phyloP scores from a whole-genome alignment of 2,888 invertebrate species.

The Flexamia atlantica region DNA sequence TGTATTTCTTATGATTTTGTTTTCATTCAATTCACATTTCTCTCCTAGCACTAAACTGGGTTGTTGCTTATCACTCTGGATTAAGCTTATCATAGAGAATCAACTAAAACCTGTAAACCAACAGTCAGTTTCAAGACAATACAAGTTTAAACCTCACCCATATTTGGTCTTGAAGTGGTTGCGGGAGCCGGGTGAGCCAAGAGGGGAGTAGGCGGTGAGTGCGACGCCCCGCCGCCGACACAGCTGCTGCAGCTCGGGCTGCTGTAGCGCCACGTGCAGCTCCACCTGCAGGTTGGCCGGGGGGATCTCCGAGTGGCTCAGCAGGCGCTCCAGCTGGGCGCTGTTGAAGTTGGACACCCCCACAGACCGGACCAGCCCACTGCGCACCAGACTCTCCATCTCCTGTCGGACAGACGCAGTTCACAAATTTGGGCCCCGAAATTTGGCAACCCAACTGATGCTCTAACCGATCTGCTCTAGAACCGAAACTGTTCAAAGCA shows the following conservation, averaged over 20 bases:
- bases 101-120: too few relatives aligned
- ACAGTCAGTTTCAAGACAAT: too few relatives aligned
- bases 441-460: too few relatives aligned
- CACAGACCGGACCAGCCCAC: conserved; percentile 82
- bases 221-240: conserved; percentile 81
- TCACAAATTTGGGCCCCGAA: too few relatives aligned
- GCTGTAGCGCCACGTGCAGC: conserved; percentile 87
- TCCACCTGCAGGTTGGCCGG: conserved; percentile 87
- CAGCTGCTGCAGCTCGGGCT: conserved; percentile 79
- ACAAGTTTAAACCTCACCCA: conserved; percentile 76
- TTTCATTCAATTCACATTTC: too few relatives aligned
- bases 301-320: conserved; percentile 79
- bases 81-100: too few relatives aligned
- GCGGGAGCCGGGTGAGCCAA: conserved; percentile 85
- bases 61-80: too few relatives aligned
- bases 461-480: too few relatives aligned
- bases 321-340: conserved; percentile 81
- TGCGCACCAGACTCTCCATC: conserved; percentile 83
- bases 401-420: too few relatives aligned
- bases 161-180: conserved; percentile 81
- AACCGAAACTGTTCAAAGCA: too few relatives aligned
- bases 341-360: conserved; percentile 90
- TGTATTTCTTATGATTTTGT: too few relatives aligned
- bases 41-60: too few relatives aligned
- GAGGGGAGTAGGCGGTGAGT: conserved; percentile 84